Evolutionary conservation across 2,797 vertebrate genomes (phyloP).

Genomic region (Xenopus petersii): DNA sequence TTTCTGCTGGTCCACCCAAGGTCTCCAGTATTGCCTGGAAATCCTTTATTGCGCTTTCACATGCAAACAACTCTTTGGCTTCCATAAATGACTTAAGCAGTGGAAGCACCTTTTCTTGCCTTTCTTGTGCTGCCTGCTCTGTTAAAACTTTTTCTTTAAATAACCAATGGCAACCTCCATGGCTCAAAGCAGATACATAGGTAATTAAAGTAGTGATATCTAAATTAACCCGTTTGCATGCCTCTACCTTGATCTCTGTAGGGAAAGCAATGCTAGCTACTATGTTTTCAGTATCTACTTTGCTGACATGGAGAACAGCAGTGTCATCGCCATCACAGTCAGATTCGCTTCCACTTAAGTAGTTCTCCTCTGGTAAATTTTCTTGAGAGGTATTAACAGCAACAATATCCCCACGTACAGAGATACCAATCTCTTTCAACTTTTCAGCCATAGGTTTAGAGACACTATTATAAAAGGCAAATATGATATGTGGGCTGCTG

Average conservation of each 20-base stretch:
- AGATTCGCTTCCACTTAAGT: constrained; percentile 57
- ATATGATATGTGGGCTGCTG: constrained; percentile 82
- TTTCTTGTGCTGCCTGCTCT: constrained; percentile 89
- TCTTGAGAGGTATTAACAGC: constrained; percentile 74
- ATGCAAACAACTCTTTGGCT: constrained; percentile 87
- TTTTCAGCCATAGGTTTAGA: constrained; percentile 86
- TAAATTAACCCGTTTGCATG: constrained; percentile 82
- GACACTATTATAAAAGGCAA: constrained; percentile 92
- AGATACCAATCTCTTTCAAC: constrained; percentile 86
- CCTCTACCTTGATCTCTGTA: constrained; percentile 74
- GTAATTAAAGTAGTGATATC: constrained; percentile 96
- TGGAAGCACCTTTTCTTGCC: constrained; percentile 79
- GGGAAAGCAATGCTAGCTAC: constrained; percentile 81
- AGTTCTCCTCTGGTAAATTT: constrained; percentile 51
- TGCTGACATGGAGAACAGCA: constrained; percentile 67
- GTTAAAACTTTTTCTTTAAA: constrained; percentile 91
- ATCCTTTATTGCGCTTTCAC: constrained; percentile 83
- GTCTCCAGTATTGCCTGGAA: constrained; percentile 89
- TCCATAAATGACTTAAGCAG: constrained; percentile 83
- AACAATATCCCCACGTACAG: constrained; percentile 86
- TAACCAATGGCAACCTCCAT: constrained; percentile 80
- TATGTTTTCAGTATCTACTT: constrained; percentile 74
- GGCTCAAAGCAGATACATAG: constrained; percentile 87
- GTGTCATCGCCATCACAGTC: constrained; percentile 49
- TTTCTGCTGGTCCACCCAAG: constrained; percentile 83